Percentiles rank a stretch among this genome's conserved stretches.
These are phyloP conservation scores for Syrrhaptes paradoxus DNA, from an alignment of 2,113 vertebrate species.

Conservation along the genomic window DNA sequence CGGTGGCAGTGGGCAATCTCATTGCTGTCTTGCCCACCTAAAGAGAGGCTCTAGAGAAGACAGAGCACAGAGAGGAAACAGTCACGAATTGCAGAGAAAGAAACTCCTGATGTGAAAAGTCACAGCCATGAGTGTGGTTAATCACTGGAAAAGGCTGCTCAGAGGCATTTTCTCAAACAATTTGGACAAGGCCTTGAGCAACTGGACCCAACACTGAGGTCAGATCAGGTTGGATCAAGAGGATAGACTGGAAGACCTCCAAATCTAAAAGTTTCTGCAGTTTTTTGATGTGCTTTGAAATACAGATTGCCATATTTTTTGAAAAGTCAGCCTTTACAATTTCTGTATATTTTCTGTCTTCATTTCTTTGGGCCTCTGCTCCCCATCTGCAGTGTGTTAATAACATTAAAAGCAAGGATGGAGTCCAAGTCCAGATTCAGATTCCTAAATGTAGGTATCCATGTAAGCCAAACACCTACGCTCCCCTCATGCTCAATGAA, in stretches of 20 bases:
- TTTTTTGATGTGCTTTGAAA: neutral
- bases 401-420: neutral
- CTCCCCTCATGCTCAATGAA: neutral
- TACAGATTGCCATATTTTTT: neutral
- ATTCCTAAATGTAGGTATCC: neutral
- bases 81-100: fast-evolving
- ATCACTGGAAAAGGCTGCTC: neutral
- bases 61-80: neutral
- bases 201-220: neutral
- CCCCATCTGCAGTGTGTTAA: neutral
- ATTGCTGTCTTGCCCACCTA: neutral
- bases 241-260: neutral
- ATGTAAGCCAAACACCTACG: neutral
- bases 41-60: neutral
- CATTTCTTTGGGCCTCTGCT: neutral
- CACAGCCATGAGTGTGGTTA: neutral
- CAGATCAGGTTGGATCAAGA: neutral
- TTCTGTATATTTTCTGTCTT: neutral
- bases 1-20: neutral
- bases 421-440: neutral
- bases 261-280: neutral
- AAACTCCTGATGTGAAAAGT: neutral
- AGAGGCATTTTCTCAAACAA: neutral
- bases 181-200: neutral
- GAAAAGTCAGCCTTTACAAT: neutral